Percentiles rank a stretch among this genome's conserved stretches.
Conservation (phyloP, 1,140 invertebrate genomes). For the Chelonus insularis region DNA sequence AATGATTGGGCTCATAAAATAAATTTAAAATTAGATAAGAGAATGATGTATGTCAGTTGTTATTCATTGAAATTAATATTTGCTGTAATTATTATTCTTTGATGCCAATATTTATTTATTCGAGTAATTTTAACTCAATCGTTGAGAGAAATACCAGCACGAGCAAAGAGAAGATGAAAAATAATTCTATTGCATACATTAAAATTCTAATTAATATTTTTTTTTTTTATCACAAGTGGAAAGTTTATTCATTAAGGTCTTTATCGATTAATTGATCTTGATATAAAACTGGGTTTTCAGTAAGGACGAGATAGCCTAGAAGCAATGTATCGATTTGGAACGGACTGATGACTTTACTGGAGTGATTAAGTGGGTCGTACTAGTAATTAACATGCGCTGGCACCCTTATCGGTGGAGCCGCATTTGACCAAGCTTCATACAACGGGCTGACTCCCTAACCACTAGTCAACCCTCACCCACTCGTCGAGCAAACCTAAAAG, state of each 20-base stretch:
- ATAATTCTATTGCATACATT: too few relatives aligned
- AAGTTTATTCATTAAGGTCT: not conserved
- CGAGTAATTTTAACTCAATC: too few relatives aligned
- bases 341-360: conserved; percentile 30
- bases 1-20: too few relatives aligned
- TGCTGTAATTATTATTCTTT: too few relatives aligned
- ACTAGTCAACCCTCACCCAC: conserved; percentile 6
- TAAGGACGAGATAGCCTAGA: conserved; percentile 14
- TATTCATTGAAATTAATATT: too few relatives aligned
- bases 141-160: too few relatives aligned
- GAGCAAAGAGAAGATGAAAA: too few relatives aligned
- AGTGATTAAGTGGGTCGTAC: conserved; percentile 31
- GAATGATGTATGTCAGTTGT: too few relatives aligned
- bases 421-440: conserved; percentile 19
- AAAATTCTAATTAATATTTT: not conserved
- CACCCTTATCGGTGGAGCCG: conserved; percentile 28
- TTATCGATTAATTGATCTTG: conserved; percentile 11
- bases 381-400: conserved; percentile 33
- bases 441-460: conserved; percentile 9
- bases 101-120: too few relatives aligned
- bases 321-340: conserved; percentile 30
- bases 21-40: too few relatives aligned
- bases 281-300: conserved; percentile 5
- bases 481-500: conserved; percentile 27
- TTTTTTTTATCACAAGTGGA: not conserved